Percentiles rank a stretch among this genome's conserved stretches.
Evolutionary conservation across 2,888 invertebrate species (phyloP).

Genomic region (Penaeus monodon): DNA sequence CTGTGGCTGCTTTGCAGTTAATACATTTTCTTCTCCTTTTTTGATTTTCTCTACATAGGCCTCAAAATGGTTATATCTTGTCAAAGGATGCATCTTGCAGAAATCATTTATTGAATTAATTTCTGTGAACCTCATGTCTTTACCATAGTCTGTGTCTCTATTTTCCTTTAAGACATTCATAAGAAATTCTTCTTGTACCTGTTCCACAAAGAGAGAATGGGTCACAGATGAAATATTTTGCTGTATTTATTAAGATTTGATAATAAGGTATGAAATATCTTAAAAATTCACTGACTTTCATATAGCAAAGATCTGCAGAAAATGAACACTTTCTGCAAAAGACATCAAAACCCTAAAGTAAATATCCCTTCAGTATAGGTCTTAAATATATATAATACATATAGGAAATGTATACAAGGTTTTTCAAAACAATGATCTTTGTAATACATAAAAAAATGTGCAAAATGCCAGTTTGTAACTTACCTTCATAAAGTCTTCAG

Average conservation of each 20-base stretch:
- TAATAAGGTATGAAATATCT: too few relatives aligned
- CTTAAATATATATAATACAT: too few relatives aligned
- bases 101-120: constrained; percentile 1
- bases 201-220: not conserved
- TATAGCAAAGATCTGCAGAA: too few relatives aligned
- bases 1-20: not conserved
- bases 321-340: too few relatives aligned
- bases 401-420: too few relatives aligned
- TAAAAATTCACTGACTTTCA: too few relatives aligned
- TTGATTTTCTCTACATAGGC: constrained; percentile 1
- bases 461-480: not conserved
- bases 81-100: constrained; percentile 7
- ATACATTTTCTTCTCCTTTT: constrained; percentile 3
- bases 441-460: too few relatives aligned
- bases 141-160: constrained; percentile 10
- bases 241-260: too few relatives aligned
- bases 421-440: too few relatives aligned
- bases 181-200: constrained; percentile 21
- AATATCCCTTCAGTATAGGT: too few relatives aligned
- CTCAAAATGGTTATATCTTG: constrained; percentile 9
- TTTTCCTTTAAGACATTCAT: not conserved
- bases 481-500: constrained; percentile 28
- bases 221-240: too few relatives aligned
- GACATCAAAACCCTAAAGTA: too few relatives aligned
- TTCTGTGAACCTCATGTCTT: not conserved